Percentiles rank a stretch among this genome's conserved stretches.
Evolutionary conservation across 1,140 invertebrate genomes (phyloP).

Genomic region (Drosophila bifasciata): DNA sequence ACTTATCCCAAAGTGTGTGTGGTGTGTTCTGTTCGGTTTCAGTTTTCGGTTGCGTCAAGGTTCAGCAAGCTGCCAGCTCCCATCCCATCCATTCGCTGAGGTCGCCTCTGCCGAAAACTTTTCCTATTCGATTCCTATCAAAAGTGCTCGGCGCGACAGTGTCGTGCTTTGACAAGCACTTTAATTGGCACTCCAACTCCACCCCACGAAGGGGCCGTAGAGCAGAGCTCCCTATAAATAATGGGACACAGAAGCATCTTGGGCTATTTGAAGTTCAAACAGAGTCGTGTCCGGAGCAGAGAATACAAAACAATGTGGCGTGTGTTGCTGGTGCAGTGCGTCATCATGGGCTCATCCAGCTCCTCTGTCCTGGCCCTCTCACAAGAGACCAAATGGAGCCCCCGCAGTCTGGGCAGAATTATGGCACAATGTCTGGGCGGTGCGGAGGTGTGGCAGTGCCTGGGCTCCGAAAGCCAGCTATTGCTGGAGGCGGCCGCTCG

Average conservation of each 20-base stretch:
- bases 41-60: conserved; percentile 45
- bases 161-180: conserved; percentile 75
- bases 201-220: not conserved
- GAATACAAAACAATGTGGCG: conserved; percentile 50
- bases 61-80: conserved; percentile 66
- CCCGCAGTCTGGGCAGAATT: conserved; percentile 45
- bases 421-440: conserved; percentile 82
- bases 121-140: conserved; percentile 76
- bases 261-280: conserved; percentile 61
- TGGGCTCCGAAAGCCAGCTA: conserved; percentile 85
- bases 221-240: conserved; percentile 35
- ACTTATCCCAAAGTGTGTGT: conserved; percentile 42
- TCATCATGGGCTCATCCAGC: conserved; percentile 12
- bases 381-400: conserved; percentile 38
- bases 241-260: not conserved
- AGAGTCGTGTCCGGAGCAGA: not conserved
- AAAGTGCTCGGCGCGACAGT: conserved; percentile 32
- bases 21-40: conserved; percentile 24
- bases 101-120: conserved; percentile 34
- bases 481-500: conserved; percentile 85
- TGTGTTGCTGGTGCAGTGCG: conserved; percentile 44
- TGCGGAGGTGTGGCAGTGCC: conserved; percentile 84
- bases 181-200: conserved; percentile 53
- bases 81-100: conserved; percentile 22
- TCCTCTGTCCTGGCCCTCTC: conserved; percentile 11